Percentiles rank a stretch among this genome's conserved stretches.
These are phyloP conservation scores for Polymixis lichenea DNA, from an alignment of 2,888 invertebrate genomes.

Conservation along the genomic window DNA sequence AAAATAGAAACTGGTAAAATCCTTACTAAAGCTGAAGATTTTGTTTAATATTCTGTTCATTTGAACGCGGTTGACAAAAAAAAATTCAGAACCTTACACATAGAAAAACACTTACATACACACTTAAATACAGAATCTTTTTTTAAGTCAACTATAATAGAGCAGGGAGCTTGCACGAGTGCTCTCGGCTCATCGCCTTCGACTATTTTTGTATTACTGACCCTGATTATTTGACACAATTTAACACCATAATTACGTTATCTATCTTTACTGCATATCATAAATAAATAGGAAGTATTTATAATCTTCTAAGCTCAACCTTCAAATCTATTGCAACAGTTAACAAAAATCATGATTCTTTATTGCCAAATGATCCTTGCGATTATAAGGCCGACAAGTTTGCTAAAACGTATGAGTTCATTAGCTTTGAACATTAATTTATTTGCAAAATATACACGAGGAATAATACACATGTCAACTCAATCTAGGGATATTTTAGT, in stretches of 20 bases:
- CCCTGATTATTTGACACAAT: not conserved
- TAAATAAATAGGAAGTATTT: conserved; percentile 22
- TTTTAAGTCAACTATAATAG: too few relatives aligned
- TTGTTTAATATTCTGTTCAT: too few relatives aligned
- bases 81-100: too few relatives aligned
- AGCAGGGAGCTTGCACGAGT: not conserved
- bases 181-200: not conserved
- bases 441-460: not conserved
- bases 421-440: conserved; percentile 12
- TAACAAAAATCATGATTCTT: not conserved
- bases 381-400: not conserved
- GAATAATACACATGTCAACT: too few relatives aligned
- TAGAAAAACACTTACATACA: too few relatives aligned
- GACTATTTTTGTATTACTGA: not conserved
- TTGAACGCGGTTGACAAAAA: too few relatives aligned
- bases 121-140: too few relatives aligned
- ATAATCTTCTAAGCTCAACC: conserved; percentile 33
- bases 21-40: too few relatives aligned
- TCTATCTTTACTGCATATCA: not conserved
- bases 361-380: conserved; percentile 40
- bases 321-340: conserved; percentile 26
- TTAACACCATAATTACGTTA: not conserved
- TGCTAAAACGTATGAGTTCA: conserved; percentile 22
- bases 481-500: too few relatives aligned
- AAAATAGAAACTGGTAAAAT: too few relatives aligned